A percentile compares a stretch with the other conserved stretches of the same genome.
Conservation (phyloP, 2,113 vertebrate genomes). For the Neolamprologus tretocephalus region DNA sequence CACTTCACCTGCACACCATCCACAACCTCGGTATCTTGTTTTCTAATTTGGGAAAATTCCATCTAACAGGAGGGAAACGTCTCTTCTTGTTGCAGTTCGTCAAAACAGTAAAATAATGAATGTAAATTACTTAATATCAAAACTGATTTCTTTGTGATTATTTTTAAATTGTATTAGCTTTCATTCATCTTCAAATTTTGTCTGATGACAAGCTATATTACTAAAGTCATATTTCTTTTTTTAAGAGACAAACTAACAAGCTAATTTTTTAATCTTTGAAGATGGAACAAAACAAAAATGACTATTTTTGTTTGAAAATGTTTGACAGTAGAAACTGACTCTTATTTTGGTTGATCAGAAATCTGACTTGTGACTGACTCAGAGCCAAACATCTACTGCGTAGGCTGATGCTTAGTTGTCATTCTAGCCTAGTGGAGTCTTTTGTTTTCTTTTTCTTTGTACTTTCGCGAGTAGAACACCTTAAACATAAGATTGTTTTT, state of each 20-base stretch:
- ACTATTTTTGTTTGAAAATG: neutral
- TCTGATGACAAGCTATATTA: neutral
- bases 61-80: neutral
- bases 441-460: neutral
- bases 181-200: neutral
- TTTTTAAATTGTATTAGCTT: neutral
- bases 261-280: neutral
- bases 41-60: neutral
- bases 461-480: fast-evolving
- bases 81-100: neutral
- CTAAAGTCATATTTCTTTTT: neutral
- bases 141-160: neutral
- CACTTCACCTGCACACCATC: constrained; percentile 9
- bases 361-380: neutral
- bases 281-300: neutral
- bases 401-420: neutral
- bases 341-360: neutral
- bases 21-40: neutral
- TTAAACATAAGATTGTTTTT: neutral
- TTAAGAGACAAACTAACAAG: neutral
- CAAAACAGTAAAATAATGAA: neutral
- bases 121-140: neutral
- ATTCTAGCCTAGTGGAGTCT: neutral
- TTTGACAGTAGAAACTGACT: neutral
- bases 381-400: neutral